Percentiles rank a stretch among this genome's conserved stretches.
Conservation (phyloP, 2,113 vertebrate genomes). For the Ctenomys sociabilis region DNA sequence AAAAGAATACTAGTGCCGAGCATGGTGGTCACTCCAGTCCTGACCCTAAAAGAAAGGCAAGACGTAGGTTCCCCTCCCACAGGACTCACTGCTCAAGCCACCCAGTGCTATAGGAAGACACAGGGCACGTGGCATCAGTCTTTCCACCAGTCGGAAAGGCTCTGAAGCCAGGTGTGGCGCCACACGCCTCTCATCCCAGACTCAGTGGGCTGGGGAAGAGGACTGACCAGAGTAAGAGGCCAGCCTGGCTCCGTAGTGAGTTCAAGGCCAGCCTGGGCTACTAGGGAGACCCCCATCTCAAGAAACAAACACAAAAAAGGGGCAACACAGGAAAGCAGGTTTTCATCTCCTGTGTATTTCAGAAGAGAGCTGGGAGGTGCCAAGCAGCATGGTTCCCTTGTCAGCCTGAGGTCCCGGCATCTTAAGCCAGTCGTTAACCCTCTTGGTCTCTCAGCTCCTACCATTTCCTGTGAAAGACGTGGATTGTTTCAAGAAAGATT, state of each 20-base stretch:
- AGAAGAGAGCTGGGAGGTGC: not conserved
- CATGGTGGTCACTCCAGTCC: not conserved
- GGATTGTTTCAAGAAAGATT: not conserved
- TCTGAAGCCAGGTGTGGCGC: not conserved
- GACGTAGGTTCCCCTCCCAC: rapidly evolving
- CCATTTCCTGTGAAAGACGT: not conserved
- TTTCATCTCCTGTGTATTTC: not conserved
- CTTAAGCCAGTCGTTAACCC: conserved; percentile 36
- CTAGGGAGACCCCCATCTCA: not conserved
- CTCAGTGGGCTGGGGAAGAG: not conserved
- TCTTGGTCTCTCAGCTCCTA: not conserved
- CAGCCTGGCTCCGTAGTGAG: not conserved
- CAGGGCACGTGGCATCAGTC: not conserved
- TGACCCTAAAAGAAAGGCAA: not conserved
- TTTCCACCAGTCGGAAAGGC: not conserved
- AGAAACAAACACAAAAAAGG: not conserved
- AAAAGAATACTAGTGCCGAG: not conserved
- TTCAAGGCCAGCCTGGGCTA: not conserved
- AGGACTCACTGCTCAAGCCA: not conserved
- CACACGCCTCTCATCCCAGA: not conserved
- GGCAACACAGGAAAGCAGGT: not conserved
- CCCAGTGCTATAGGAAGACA: not conserved
- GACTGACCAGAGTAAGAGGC: not conserved
- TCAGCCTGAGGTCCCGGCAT: not conserved
- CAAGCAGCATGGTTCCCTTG: not conserved